Conservation (phyloP, 2,888 invertebrate species). For the Trachelus iudaicus region DNA sequence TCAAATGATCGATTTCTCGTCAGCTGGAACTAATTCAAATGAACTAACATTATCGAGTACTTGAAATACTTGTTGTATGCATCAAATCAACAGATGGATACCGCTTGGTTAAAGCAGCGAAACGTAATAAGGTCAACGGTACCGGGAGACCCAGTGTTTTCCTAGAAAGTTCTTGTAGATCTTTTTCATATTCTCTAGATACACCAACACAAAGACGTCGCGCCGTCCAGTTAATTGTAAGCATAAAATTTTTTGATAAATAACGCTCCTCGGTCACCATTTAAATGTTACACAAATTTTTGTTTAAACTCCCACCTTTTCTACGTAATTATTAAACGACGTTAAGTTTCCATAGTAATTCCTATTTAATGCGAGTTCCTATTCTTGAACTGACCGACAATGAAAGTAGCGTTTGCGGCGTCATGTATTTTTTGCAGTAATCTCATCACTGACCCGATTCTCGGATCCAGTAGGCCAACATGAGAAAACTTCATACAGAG, state of each 20-base stretch:
- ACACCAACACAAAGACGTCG: not conserved
- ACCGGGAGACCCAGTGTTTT: not conserved
- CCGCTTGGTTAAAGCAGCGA: not conserved
- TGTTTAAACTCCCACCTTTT: not conserved
- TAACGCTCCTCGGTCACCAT: not conserved
- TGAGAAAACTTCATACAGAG: slow-evolving; percentile 2
- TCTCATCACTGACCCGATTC: slow-evolving; percentile 58
- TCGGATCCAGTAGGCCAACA: slow-evolving; percentile 57
- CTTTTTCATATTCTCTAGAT: not conserved
- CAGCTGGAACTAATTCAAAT: not conserved
- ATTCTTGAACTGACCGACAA: slow-evolving; percentile 42
- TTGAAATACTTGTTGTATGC: not conserved
- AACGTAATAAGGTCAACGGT: not conserved
- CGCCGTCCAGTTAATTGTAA: not conserved
- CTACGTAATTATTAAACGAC: not conserved
- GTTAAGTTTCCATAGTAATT: not conserved
- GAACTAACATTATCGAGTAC: not conserved
- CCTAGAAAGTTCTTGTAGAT: not conserved
- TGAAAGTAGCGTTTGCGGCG: slow-evolving; percentile 59
- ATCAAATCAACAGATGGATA: not conserved
- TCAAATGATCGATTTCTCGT: not conserved
- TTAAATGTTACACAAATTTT: not conserved
- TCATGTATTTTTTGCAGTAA: slow-evolving; percentile 56
- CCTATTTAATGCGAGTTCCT: not conserved
- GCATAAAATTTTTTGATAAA: not conserved